phyloP scores from a whole-genome alignment of 2,113 vertebrate species.

The Microtus richardsoni region DNA sequence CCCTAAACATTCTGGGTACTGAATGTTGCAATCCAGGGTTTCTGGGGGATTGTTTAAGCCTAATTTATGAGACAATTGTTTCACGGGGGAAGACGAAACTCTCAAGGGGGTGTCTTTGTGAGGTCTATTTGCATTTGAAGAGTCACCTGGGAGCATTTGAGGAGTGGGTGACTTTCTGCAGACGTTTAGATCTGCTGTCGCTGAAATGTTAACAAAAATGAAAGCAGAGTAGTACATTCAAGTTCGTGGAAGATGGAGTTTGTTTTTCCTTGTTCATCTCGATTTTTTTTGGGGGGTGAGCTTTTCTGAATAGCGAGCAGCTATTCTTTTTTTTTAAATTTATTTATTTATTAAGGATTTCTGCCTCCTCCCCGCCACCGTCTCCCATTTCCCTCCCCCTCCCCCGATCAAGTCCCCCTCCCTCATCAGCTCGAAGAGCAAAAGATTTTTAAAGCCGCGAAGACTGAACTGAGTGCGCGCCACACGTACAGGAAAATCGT shows the following conservation, averaged over 20 bases:
- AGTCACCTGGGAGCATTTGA: slow-evolving; percentile 71
- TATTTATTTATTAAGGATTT: too few species aligned
- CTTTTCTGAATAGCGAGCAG: too few species aligned
- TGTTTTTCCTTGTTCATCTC: slow-evolving; percentile 38
- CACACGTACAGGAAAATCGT: background rate
- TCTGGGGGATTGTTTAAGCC: slow-evolving; percentile 68
- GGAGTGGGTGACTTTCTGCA: slow-evolving; percentile 66
- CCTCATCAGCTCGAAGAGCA: too few species aligned
- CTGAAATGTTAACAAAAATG: slow-evolving; percentile 68
- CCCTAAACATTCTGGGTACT: slow-evolving; percentile 56
- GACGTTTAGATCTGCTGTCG: slow-evolving; percentile 70
- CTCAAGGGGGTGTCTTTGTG: slow-evolving; percentile 63
- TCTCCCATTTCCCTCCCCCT: too few species aligned
- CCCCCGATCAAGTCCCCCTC: too few species aligned
- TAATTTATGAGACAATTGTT: slow-evolving; percentile 55
- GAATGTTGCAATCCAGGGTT: slow-evolving; percentile 61
- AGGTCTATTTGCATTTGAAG: slow-evolving; percentile 76
- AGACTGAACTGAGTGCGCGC: background rate
- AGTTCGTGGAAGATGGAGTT: slow-evolving; percentile 37
- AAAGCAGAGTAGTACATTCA: slow-evolving; percentile 46
- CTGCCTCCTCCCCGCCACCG: too few species aligned
- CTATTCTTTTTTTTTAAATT: too few species aligned
- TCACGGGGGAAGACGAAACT: slow-evolving; percentile 60
- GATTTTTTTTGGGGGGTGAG: too few species aligned
- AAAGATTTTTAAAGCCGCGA: slow-evolving; percentile 53